These are phyloP conservation scores for Antheraea pernyi DNA, from an alignment of 1,140 invertebrate genomes.

Conservation along the genomic window DNA sequence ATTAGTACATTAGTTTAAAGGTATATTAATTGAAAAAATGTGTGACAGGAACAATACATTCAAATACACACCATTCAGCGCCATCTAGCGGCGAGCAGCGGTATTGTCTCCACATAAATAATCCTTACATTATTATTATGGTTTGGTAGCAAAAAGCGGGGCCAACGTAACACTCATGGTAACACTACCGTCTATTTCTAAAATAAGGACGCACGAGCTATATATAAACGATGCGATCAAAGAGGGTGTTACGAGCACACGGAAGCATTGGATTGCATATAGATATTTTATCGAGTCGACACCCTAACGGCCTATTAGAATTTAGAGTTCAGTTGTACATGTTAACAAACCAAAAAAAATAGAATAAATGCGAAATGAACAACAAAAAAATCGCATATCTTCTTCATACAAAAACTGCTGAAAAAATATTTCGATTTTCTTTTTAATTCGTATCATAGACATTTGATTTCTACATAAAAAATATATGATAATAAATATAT, in stretches of 20 bases:
- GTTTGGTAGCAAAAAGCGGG: background rate
- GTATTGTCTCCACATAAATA: background rate
- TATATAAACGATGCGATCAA: slow-evolving; percentile 30
- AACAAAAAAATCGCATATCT: background rate
- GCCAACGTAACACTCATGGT: background rate
- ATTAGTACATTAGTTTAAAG: too few relatives aligned
- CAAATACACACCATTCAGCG: background rate
- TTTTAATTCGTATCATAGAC: too few relatives aligned
- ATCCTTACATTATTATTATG: background rate
- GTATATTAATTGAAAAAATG: too few relatives aligned
- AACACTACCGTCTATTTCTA: slow-evolving; percentile 16
- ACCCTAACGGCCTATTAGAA: slow-evolving; percentile 33
- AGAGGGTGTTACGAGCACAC: slow-evolving; percentile 32
- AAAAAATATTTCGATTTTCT: too few relatives aligned
- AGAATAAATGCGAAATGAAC: background rate
- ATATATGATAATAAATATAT: too few relatives aligned
- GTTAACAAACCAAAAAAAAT: background rate
- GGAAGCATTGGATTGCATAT: slow-evolving; percentile 31
- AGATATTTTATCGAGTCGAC: slow-evolving; percentile 42
- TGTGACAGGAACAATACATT: background rate
- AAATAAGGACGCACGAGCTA: slow-evolving; percentile 21
- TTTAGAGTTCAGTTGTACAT: slow-evolving; percentile 22
- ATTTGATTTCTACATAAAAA: too few relatives aligned
- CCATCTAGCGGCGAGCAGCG: background rate
- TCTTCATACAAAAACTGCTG: too few relatives aligned